Evolutionary conservation across 1,140 invertebrate genomes (phyloP).

Genomic region (Zophobas morio): DNA sequence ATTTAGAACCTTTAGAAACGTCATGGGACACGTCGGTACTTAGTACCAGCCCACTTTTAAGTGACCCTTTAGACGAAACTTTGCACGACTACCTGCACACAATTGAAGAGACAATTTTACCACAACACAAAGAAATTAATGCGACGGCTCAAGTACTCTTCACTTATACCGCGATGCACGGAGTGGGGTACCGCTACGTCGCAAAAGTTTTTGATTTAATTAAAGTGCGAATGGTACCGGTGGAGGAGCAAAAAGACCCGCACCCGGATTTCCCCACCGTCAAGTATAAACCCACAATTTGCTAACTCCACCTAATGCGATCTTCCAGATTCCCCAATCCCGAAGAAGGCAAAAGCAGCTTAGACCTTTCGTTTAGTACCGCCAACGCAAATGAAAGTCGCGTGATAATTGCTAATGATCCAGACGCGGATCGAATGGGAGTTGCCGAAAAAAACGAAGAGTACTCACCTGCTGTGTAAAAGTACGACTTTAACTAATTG

Average conservation of each 20-base stretch:
- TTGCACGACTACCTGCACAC: constrained; percentile 79
- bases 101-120: constrained; percentile 68
- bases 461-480: constrained; percentile 64
- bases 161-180: constrained; percentile 98
- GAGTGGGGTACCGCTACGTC: constrained; percentile 91
- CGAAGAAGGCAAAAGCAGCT: constrained; percentile 93
- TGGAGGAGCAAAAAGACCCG: constrained; percentile 88
- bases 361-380: constrained; percentile 88
- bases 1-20: constrained; percentile 78
- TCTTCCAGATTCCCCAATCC: constrained; percentile 92
- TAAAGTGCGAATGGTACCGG: constrained; percentile 85
- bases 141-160: constrained; percentile 76
- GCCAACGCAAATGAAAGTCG: constrained; percentile 81
- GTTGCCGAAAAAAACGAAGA: constrained; percentile 83
- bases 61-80: constrained; percentile 75
- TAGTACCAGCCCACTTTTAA: constrained; percentile 68
- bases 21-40: constrained; percentile 77
- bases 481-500: too few relatives aligned
- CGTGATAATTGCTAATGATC: constrained; percentile 97
- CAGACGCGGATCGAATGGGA: constrained; percentile 97
- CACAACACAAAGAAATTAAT: constrained; percentile 74
- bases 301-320: not conserved
- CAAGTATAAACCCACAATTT: constrained; percentile 65
- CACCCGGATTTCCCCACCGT: constrained; percentile 98
- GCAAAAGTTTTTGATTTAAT: constrained; percentile 81